These are phyloP conservation scores for Herpetotheres cachinnans DNA, from an alignment of 2,113 vertebrate genomes.

Conservation along the genomic window DNA sequence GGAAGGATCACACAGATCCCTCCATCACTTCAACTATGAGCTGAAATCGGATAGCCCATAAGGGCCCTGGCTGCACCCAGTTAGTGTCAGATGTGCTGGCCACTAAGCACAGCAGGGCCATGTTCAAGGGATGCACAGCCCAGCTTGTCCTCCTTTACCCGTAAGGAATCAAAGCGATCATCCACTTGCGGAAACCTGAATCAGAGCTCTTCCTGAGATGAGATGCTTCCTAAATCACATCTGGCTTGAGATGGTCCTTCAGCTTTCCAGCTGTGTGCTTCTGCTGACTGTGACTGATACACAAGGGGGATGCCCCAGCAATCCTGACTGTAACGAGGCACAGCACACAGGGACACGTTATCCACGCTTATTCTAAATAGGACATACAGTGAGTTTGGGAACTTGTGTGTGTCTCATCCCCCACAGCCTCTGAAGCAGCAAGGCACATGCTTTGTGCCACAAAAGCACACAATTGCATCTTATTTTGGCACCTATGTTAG, in stretches of 20 bases:
- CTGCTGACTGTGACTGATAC: neutral
- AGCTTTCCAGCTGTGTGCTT: neutral
- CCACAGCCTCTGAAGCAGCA: neutral
- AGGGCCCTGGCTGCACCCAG: neutral
- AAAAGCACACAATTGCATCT: no score
- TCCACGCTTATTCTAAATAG: fast-evolving
- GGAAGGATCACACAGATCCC: neutral
- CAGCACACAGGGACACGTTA: neutral
- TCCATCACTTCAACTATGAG: neutral
- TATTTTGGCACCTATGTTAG: neutral
- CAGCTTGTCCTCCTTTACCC: neutral
- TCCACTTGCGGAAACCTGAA: neutral
- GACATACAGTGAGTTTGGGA: neutral
- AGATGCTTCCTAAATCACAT: neutral
- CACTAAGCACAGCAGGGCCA: neutral
- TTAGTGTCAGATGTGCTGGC: neutral
- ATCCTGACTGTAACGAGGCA: neutral
- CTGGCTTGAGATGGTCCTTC: neutral
- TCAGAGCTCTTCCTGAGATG: neutral
- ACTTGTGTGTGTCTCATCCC: neutral
- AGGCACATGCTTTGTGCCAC: no score
- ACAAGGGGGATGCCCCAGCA: neutral
- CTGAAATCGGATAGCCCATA: neutral
- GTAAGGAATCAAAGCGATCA: fast-evolving
- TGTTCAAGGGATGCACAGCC: neutral